A percentile compares a stretch with the other conserved stretches of the same genome.
These are phyloP conservation scores for Orchesella cincta DNA, from an alignment of 1,140 invertebrate genomes.

Conservation along the genomic window DNA sequence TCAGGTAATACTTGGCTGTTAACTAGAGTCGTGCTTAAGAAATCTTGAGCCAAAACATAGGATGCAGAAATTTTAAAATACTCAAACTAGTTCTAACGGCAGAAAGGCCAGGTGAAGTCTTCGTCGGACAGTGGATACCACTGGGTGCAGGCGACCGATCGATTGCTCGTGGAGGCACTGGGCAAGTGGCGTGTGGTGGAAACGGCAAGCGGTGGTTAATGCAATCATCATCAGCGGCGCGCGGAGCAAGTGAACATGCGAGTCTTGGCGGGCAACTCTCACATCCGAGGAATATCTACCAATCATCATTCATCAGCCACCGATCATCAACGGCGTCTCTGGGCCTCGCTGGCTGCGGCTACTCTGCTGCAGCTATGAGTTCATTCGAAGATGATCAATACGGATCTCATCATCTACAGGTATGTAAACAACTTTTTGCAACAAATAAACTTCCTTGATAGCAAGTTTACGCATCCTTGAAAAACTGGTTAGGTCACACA, in stretches of 20 bases:
- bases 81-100: constrained; percentile 43
- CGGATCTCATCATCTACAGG: not conserved
- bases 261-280: constrained; percentile 11
- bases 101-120: constrained; percentile 48
- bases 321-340: not conserved
- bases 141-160: constrained; percentile 41
- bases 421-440: not conserved
- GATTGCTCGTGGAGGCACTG: not conserved
- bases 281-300: not conserved
- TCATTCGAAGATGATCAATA: constrained; percentile 21
- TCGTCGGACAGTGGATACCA: constrained; percentile 49
- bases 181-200: not conserved
- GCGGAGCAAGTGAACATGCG: constrained; percentile 2
- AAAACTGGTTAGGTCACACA: not conserved
- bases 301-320: constrained; percentile 25
- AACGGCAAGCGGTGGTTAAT: not conserved
- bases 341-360: not conserved
- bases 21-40: not conserved
- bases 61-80: not conserved
- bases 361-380: constrained; percentile 15
- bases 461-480: too few relatives aligned
- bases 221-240: too few relatives aligned
- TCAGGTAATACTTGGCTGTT: constrained; percentile 41
- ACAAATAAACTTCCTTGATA: too few relatives aligned
- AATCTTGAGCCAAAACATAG: not conserved